Conservation (phyloP, 1,140 invertebrate species). For the Tetramorium parvispinum region DNA sequence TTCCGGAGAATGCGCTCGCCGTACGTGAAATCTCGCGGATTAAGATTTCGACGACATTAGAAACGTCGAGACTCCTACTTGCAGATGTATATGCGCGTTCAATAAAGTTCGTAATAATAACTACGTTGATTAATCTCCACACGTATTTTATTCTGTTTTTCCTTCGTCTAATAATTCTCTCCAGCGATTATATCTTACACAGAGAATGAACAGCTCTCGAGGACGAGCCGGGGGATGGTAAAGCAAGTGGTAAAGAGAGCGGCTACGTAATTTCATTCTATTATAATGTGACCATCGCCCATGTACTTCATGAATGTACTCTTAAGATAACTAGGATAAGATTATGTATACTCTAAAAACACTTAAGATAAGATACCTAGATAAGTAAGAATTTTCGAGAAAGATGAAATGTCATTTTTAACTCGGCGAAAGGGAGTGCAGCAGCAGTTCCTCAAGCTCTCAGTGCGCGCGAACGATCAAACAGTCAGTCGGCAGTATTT, state of each 20-base stretch:
- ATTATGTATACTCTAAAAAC: too few species aligned
- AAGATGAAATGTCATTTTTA: too few species aligned
- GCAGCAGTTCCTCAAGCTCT: too few species aligned
- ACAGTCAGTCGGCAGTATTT: too few species aligned
- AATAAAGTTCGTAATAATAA: not conserved
- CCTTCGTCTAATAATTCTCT: not conserved
- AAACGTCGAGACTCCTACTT: not conserved
- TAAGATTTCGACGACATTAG: not conserved
- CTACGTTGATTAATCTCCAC: not conserved
- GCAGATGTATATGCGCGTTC: not conserved
- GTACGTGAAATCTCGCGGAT: not conserved
- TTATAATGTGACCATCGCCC: not conserved
- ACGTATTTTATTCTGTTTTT: not conserved
- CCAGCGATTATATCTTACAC: not conserved
- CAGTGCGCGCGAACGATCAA: too few species aligned
- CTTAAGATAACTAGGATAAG: too few species aligned
- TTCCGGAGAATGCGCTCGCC: slow-evolving; percentile 5
- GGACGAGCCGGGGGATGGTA: not conserved
- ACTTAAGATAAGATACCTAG: too few species aligned
- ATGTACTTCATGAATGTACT: too few species aligned
- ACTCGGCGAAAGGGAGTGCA: too few species aligned
- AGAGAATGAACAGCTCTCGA: not conserved
- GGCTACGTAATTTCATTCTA: not conserved
- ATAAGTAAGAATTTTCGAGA: too few species aligned
- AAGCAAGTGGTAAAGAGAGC: not conserved